A percentile compares a stretch with the other conserved stretches of the same genome.
Conservation (phyloP, 1,140 invertebrate species). For the Sycobia sp. region DNA sequence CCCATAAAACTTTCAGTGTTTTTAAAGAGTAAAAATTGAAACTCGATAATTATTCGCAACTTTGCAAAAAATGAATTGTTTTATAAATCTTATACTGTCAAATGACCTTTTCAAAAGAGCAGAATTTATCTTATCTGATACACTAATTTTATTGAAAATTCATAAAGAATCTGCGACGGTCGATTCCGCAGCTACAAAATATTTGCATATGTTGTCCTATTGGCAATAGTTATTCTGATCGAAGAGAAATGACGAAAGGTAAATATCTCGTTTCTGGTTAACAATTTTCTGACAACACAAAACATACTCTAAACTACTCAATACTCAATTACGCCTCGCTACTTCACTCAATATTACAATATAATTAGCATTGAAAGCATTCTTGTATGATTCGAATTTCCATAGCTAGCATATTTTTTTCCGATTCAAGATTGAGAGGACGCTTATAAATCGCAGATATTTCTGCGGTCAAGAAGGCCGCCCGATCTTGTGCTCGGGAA, state of each 20-base stretch:
- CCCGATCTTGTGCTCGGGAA: background rate
- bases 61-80: too few relatives aligned
- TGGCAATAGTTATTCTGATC: background rate
- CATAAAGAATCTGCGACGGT: background rate
- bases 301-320: too few relatives aligned
- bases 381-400: conserved; percentile 31
- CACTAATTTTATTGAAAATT: too few relatives aligned
- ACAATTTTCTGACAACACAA: too few relatives aligned
- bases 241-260: conserved; percentile 41
- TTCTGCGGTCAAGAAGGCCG: background rate
- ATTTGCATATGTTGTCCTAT: background rate
- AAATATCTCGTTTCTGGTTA: conserved; percentile 33
- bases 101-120: too few relatives aligned
- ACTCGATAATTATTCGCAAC: too few relatives aligned
- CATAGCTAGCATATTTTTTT: background rate
- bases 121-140: too few relatives aligned
- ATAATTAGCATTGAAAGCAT: conserved; percentile 35
- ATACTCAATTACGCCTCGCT: conserved; percentile 1
- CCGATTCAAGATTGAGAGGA: background rate
- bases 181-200: conserved; percentile 9
- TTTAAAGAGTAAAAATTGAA: too few relatives aligned
- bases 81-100: too few relatives aligned
- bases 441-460: background rate
- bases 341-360: conserved; percentile 37
- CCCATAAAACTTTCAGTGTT: too few relatives aligned